Base-by-base conservation (phyloP, 2,113 vertebrate species). In the Archocentrus centrarchus region DNA sequence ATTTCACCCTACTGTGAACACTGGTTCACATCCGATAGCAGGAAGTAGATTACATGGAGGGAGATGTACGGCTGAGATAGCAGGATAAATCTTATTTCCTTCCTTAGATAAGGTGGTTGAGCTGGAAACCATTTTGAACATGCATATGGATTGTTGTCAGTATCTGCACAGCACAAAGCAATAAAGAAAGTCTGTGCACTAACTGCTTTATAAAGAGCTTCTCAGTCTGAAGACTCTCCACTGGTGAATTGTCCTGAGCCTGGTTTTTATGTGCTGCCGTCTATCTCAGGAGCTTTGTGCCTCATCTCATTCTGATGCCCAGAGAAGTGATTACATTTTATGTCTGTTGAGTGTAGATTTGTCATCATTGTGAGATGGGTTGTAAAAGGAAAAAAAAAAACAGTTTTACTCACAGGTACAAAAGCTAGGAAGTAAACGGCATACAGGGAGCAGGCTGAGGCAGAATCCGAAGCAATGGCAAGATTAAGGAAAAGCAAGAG, bases 1-100 rank as follows among this genome's bases (percentile, higher is more conserved):
- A 94, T 93, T 89, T 62, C 59, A 59, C 83, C 89, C 88, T 13
- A 37, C 84, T 75, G 85, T 59, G 77, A 85, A 80, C 84, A 80
- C 89, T 86, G 76, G 47, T 77, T 68, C 84, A 73, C 84, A 89
- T 92, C 89, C 79, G 20, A 89, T 66, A 75, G 44, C 91, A 89
- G 88, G 91, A 93, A 92, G 90, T 86, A 82, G 80, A 82, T 87
- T 83, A 86, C 85, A 86, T 27, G 76, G 81, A 61, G 60, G 35
- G 55, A 84, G 90, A 86, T 88, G 2, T 47, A 53, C 57, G 18
- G 77, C 83, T 63, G 70, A 82, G 92, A 86, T 89, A 64, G 41
- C 7, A 6, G 80, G 27, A 75, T 53, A 53, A 82, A 75, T 90
- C 85, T 66, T 59, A 85, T 91, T 81, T 89, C 84, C 62, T 78